Evolutionary conservation across 2,888 invertebrate genomes (phyloP).

Genomic region (Epistrophe eligans): DNA sequence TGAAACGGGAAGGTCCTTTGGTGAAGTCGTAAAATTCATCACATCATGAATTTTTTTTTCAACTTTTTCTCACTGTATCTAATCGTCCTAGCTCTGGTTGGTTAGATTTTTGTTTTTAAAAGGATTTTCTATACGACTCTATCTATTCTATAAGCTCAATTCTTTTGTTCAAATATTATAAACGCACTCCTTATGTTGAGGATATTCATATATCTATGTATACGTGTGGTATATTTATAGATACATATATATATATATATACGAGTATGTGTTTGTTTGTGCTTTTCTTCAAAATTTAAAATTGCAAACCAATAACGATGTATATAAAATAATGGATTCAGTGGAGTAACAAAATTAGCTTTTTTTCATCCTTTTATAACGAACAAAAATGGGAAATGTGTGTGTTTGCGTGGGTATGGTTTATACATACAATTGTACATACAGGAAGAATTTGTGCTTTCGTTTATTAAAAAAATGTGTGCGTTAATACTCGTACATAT

Average conservation of each 20-base stretch:
- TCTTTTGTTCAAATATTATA: constrained; percentile 18
- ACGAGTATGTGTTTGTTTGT: neutral
- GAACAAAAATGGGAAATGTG: neutral
- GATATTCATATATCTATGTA: neutral
- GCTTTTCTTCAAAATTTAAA: constrained; percentile 35
- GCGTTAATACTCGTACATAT: neutral
- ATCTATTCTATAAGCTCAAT: constrained; percentile 5
- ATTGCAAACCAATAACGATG: constrained; percentile 29
- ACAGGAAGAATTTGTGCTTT: neutral
- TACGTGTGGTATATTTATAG: neutral
- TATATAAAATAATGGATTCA: constrained; percentile 25
- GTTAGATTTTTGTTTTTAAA: neutral
- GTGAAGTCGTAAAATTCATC: constrained; percentile 70
- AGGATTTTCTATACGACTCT: constrained; percentile 13
- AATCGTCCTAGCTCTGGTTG: constrained; percentile 24
- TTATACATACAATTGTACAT: neutral
- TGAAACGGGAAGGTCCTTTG: constrained; percentile 60
- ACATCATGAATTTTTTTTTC: constrained; percentile 46
- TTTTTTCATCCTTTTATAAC: constrained; percentile 30
- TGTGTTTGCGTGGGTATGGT: neutral
- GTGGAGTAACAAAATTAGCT: constrained; percentile 57
- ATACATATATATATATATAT: neutral
- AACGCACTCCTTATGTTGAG: neutral
- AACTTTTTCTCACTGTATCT: constrained; percentile 18
- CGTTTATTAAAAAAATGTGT: constrained; percentile 9